phyloP scores from a whole-genome alignment of 1,140 invertebrate species.

The Coelopa frigida region DNA sequence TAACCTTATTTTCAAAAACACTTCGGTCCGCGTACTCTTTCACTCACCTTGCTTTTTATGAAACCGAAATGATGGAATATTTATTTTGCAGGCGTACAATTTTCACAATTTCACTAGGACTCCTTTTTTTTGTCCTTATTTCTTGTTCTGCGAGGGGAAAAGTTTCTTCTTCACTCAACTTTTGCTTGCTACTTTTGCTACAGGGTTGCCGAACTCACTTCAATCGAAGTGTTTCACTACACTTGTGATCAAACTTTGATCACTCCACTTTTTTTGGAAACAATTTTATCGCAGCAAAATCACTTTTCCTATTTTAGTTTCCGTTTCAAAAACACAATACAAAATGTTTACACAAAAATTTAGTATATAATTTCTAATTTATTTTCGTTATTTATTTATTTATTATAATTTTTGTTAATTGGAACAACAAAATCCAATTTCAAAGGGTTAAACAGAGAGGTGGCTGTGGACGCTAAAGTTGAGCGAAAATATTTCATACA shows the following conservation, averaged over 20 bases:
- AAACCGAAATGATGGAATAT: slow-evolving; percentile 2
- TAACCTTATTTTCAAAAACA: too few species aligned
- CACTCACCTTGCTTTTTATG: slow-evolving; percentile 10
- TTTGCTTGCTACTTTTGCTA: background rate
- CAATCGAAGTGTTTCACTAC: background rate
- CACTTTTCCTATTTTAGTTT: slow-evolving; percentile 4
- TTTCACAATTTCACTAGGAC: background rate
- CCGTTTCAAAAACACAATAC: too few species aligned
- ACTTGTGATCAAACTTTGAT: background rate
- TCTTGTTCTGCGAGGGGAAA: background rate
- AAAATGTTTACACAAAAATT: too few species aligned
- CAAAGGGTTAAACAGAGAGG: too few species aligned
- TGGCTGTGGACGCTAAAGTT: too few species aligned
- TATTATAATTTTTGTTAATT: too few species aligned
- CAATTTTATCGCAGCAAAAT: background rate
- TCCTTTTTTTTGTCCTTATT: background rate
- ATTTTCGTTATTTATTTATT: too few species aligned
- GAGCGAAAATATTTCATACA: too few species aligned
- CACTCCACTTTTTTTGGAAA: background rate
- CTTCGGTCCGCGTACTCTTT: background rate
- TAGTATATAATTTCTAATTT: too few species aligned
- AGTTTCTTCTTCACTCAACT: too few species aligned
- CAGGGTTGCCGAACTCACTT: background rate
- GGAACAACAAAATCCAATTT: too few species aligned
- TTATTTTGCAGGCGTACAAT: background rate